Conservation (phyloP, 2,888 invertebrate species). For the Spisula solida region DNA sequence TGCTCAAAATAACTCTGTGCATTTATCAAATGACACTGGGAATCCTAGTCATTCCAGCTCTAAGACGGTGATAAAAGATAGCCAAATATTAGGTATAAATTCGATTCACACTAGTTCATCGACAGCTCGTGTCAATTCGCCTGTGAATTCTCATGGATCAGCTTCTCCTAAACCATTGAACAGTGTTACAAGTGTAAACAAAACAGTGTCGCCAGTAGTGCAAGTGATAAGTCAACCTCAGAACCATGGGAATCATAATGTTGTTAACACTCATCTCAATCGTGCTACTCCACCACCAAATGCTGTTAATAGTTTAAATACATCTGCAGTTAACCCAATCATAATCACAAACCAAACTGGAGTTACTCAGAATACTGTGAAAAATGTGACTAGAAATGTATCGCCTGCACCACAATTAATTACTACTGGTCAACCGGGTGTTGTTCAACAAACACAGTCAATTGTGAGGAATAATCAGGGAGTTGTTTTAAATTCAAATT, state of each 20-base stretch:
- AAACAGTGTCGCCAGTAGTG: conserved; percentile 67
- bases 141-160: conserved; percentile 69
- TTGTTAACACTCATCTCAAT: conserved; percentile 58
- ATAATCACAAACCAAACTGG: conserved; percentile 50
- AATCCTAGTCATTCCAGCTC: conserved; percentile 72
- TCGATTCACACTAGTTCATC: conserved; percentile 81
- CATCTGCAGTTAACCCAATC: conserved; percentile 47
- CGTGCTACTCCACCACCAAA: conserved; percentile 60
- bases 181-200: conserved; percentile 70
- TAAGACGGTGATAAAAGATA: conserved; percentile 75
- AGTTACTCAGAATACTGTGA: conserved; percentile 43
- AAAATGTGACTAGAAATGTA: conserved; percentile 48
- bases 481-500: conserved; percentile 57
- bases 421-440: conserved; percentile 53
- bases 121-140: conserved; percentile 66
- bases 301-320: conserved; percentile 47
- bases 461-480: conserved; percentile 59
- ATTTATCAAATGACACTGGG: conserved; percentile 73
- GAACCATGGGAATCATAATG: conserved; percentile 64
- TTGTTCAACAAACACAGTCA: conserved; percentile 55
- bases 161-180: conserved; percentile 73
- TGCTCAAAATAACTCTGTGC: conserved; percentile 76
- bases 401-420: conserved; percentile 58
- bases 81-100: conserved; percentile 83
- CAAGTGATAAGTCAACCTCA: conserved; percentile 69